These are phyloP conservation scores for Telenomus remus DNA, from an alignment of 1,140 invertebrate species.

Conservation along the genomic window DNA sequence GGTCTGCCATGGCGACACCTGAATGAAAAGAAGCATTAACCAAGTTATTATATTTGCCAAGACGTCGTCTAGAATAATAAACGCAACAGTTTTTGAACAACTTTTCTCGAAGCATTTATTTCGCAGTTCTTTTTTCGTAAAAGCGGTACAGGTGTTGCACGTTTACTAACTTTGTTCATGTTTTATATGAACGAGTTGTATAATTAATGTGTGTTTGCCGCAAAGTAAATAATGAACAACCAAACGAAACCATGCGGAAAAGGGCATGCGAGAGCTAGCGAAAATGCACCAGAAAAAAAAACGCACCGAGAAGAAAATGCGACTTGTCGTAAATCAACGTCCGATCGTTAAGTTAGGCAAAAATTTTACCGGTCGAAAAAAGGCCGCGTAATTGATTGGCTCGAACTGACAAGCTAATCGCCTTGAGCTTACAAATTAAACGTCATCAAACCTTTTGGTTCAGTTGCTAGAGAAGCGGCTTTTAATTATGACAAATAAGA, in stretches of 20 bases:
- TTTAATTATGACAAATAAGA: constrained; percentile 26
- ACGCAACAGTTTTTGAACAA: not conserved
- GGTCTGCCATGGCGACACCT: not conserved
- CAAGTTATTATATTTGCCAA: not conserved
- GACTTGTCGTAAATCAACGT: constrained; percentile 37
- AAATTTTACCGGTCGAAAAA: constrained; percentile 40
- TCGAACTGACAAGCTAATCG: constrained; percentile 45
- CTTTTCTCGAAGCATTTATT: not conserved
- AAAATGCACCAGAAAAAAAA: constrained; percentile 7
- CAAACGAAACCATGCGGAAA: constrained; percentile 10
- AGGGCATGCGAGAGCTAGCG: not conserved
- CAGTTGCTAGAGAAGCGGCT: constrained; percentile 22
- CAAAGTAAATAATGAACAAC: constrained; percentile 18
- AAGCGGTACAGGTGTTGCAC: too few relatives aligned
- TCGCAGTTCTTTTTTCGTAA: not conserved
- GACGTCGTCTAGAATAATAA: not conserved
- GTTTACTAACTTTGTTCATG: too few relatives aligned
- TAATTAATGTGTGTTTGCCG: constrained; percentile 18
- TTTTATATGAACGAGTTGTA: not conserved
- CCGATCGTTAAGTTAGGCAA: constrained; percentile 35
- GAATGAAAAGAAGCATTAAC: not conserved
- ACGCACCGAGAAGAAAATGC: constrained; percentile 10
- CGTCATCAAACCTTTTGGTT: constrained; percentile 34
- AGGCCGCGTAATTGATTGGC: constrained; percentile 45
- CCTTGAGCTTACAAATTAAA: constrained; percentile 43